Percentiles rank a stretch among this genome's conserved stretches.
phyloP scores from a whole-genome alignment of 2,888 invertebrate species.

The Hydrotaea cyrtoneurina region DNA sequence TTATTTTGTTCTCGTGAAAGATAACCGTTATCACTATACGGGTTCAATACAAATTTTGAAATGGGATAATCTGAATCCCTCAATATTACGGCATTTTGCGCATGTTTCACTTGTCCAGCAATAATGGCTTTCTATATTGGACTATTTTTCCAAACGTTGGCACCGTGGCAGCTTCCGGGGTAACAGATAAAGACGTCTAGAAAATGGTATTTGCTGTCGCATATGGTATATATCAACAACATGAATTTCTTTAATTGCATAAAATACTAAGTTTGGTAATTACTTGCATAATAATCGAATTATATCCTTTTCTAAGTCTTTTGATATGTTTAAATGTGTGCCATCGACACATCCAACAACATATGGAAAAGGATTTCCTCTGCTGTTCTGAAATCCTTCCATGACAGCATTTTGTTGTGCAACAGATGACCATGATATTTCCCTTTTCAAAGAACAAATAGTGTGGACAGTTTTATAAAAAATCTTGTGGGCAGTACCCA shows the following conservation, averaged over 20 bases:
- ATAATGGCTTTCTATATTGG: slow-evolving; percentile 43
- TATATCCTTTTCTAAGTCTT: slow-evolving; percentile 26
- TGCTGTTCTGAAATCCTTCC: slow-evolving; percentile 23
- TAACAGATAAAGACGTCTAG: slow-evolving; percentile 51
- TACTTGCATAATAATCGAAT: slow-evolving; percentile 41
- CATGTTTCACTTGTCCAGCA: slow-evolving; percentile 22
- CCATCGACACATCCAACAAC: slow-evolving; percentile 37
- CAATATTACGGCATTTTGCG: slow-evolving; percentile 42
- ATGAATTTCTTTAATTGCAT: neutral
- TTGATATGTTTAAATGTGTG: slow-evolving; percentile 18
- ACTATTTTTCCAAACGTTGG: slow-evolving; percentile 49
- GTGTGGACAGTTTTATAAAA: slow-evolving; percentile 44
- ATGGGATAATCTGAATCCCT: slow-evolving; percentile 55
- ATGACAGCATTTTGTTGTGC: slow-evolving; percentile 27
- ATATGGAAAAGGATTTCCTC: slow-evolving; percentile 29
- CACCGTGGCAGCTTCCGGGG: slow-evolving; percentile 44
- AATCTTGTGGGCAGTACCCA: slow-evolving; percentile 43
- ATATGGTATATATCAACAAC: slow-evolving; percentile 15
- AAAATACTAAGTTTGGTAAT: neutral
- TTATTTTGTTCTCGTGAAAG: slow-evolving; percentile 25
- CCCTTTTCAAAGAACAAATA: slow-evolving; percentile 28
- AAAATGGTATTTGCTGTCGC: slow-evolving; percentile 45
- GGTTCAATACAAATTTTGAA: slow-evolving; percentile 48
- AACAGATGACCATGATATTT: slow-evolving; percentile 39
- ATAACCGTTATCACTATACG: slow-evolving; percentile 60